phyloP scores from a whole-genome alignment of 2,113 vertebrate genomes.

The Sinocyclocheilus anophthalmus region DNA sequence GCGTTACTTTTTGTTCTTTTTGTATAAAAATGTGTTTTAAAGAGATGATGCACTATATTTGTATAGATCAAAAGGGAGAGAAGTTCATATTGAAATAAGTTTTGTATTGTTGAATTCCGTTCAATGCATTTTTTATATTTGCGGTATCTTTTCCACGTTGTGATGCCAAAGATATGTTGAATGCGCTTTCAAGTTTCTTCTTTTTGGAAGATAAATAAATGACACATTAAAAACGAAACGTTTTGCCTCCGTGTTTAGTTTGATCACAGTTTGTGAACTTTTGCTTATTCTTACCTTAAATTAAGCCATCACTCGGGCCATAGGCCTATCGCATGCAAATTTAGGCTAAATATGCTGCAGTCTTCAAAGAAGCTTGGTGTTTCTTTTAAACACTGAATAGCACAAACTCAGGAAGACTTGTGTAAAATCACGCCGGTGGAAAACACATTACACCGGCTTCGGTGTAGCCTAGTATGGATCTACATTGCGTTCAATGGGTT shows the following conservation, averaged over 20 bases:
- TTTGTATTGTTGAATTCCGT: constrained; percentile 89
- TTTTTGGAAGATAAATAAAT: constrained; percentile 92
- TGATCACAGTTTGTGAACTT: background rate
- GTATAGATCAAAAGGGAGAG: constrained; percentile 86
- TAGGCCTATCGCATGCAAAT: too few species aligned
- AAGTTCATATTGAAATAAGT: constrained; percentile 98
- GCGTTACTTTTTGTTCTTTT: constrained; percentile 74
- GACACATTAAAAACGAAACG: constrained; percentile 71
- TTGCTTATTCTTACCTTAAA: background rate
- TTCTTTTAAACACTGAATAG: background rate
- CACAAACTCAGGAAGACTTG: background rate
- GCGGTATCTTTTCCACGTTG: constrained; percentile 80
- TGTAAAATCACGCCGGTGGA: background rate
- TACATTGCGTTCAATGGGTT: background rate
- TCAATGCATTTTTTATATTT: constrained; percentile 87
- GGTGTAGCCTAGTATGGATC: background rate
- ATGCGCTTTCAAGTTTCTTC: constrained; percentile 86
- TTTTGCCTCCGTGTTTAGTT: constrained; percentile 18
- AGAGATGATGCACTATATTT: constrained; percentile 88
- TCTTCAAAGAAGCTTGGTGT: background rate
- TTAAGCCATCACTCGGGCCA: background rate
- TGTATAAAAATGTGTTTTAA: constrained; percentile 75
- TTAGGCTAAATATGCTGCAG: background rate
- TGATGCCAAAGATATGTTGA: constrained; percentile 92
- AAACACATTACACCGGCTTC: background rate